Evolutionary conservation across 2,113 vertebrate species (phyloP), one percentile per base, ranked within the genome.

Genomic region (Smithornis capensis): DNA sequence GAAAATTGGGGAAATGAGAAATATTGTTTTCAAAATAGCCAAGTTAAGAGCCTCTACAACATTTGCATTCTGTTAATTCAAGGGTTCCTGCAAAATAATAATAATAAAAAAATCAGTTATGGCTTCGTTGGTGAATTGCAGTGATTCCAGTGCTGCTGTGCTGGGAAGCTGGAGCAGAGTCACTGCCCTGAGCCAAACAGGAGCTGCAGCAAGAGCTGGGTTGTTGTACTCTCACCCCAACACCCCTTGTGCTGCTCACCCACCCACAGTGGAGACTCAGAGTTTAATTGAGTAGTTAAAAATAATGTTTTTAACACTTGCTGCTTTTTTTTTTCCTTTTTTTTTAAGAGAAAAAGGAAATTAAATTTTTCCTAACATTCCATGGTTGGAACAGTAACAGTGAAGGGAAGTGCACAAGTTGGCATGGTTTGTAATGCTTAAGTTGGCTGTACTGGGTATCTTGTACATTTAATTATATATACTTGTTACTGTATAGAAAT

Each of bases 1-100:
- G 57, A 90, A 76, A 87, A 92, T 87, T 71, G 93, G 87, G 95
- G 92, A 96, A 94, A 95, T 74, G 95, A 95, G 87, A 95, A 55
- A 73, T 12, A 10, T 1, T 33, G 38, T 85, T 95, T 70, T 92
- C 70, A 89, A 85, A 91, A 83, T 12, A 90, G 47, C 67, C 0
- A 3, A 18, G 55, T 74, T 80, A 13, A n/a, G 68, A 49, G 50
- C 33, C 47, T 22, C 50, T 6, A 2, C 40, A 9, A 5, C 38
- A 79, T 94, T 97, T 93, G 93, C 91, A 86, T 92, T 65, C 83
- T 89, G 71, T 70, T 81, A 83, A 93, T 90, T 84, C 52, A 37
- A 52, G 64, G 49, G 44, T 50, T 89, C 56, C 63, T 90, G 40
- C 9, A 57, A 53, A 87, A 40, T 14, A 33, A 55, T 19, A 28